Percentiles rank a stretch among this genome's conserved stretches.
phyloP scores from a whole-genome alignment of 2,113 vertebrate genomes.

The Tragelaphus buxtoni region DNA sequence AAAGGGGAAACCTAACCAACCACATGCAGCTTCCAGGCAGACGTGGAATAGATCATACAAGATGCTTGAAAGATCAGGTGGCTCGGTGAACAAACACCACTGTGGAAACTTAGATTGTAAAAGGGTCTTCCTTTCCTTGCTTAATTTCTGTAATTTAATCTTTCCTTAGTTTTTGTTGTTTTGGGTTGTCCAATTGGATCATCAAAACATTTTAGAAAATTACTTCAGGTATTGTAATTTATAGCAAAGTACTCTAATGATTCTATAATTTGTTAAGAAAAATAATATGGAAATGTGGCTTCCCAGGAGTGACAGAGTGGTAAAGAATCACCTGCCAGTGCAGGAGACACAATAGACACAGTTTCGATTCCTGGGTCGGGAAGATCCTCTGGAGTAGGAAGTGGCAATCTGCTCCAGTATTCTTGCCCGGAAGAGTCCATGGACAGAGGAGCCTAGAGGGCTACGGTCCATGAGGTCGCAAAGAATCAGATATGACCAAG shows the following conservation, averaged over 20 bases:
- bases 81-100: background rate
- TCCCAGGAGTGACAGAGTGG: background rate
- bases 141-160: background rate
- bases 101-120: background rate
- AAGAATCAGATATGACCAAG: background rate
- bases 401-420: background rate
- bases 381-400: background rate
- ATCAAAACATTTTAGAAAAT: background rate
- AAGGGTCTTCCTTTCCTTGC: background rate
- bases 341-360: background rate
- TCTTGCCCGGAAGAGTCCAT: background rate
- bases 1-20: background rate
- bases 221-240: background rate
- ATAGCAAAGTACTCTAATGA: background rate
- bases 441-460: background rate
- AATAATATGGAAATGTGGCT: background rate
- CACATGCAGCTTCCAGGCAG: background rate
- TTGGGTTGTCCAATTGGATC: background rate
- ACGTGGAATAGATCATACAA: background rate
- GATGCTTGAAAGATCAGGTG: background rate
- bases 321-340: background rate
- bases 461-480: background rate
- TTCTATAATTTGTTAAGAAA: background rate
- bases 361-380: background rate
- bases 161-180: background rate